These are phyloP conservation scores for Trichechus manatus DNA, from an alignment of 2,113 vertebrate genomes.

Conservation along the genomic window DNA sequence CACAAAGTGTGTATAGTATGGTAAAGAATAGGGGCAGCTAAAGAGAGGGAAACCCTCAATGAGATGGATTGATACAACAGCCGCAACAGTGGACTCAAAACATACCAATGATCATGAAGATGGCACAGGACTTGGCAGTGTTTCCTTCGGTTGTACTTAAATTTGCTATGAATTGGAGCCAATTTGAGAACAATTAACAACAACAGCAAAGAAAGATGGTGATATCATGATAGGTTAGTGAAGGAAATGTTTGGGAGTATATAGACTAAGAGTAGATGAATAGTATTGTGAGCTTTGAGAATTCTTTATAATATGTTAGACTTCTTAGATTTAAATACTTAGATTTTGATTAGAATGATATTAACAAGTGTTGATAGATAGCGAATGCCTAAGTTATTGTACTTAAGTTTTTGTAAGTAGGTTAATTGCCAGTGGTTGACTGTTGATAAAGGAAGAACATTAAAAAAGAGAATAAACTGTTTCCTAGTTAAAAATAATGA, in stretches of 20 bases:
- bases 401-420: slow-evolving; percentile 21
- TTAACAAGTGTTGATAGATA: slow-evolving; percentile 19
- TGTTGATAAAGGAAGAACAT: slow-evolving; percentile 47
- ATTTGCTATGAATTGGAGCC: background rate
- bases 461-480: slow-evolving; percentile 39
- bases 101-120: background rate
- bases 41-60: background rate
- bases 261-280: background rate
- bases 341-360: slow-evolving; percentile 68
- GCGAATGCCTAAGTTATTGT: slow-evolving; percentile 30
- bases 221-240: background rate
- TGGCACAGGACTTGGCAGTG: background rate
- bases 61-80: background rate
- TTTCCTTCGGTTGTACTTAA: background rate
- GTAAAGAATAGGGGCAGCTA: too few species aligned
- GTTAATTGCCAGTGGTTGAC: slow-evolving; percentile 44
- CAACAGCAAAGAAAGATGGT: background rate
- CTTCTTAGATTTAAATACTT: slow-evolving; percentile 50
- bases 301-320: slow-evolving; percentile 16
- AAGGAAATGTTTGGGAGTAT: background rate
- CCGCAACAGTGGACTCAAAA: background rate
- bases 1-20: too few species aligned
- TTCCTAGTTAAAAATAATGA: slow-evolving; percentile 53
- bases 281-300: slow-evolving; percentile 12
- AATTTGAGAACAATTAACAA: background rate